Evolutionary conservation across 2,797 vertebrate genomes (phyloP).

Genomic region (Capromys pilorides): DNA sequence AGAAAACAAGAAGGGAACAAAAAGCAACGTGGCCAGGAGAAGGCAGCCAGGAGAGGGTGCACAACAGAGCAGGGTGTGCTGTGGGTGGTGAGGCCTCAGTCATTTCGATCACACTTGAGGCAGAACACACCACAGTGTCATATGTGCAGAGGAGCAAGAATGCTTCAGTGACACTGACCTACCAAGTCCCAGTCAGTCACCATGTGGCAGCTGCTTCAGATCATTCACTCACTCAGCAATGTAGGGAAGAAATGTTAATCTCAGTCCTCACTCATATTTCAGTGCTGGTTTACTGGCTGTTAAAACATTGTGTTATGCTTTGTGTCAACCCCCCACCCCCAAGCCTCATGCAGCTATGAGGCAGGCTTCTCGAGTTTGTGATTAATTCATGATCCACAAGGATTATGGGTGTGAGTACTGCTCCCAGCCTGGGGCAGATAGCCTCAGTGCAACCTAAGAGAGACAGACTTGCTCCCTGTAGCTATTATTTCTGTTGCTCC

Average conservation of each 20-base stretch:
- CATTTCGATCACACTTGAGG: background rate
- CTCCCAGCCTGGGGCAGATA: too few species aligned
- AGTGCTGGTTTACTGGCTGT: background rate
- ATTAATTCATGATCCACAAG: too few species aligned
- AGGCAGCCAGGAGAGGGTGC: background rate
- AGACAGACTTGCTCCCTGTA: too few species aligned
- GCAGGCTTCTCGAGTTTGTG: too few species aligned
- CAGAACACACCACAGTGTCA: background rate
- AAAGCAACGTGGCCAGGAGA: background rate
- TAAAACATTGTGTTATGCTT: background rate
- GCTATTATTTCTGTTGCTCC: too few species aligned
- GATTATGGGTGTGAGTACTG: too few species aligned
- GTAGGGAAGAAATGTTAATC: background rate
- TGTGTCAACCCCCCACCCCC: too few species aligned
- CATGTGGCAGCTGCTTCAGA: background rate
- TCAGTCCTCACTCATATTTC: background rate
- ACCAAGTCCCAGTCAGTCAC: background rate
- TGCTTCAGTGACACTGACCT: background rate
- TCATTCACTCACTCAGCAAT: background rate
- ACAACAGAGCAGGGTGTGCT: background rate
- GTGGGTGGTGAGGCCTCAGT: rapidly evolving
- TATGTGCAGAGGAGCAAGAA: background rate
- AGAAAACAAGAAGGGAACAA: rapidly evolving
- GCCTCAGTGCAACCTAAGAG: too few species aligned
- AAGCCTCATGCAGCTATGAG: too few species aligned